Conservation (phyloP, 1,140 invertebrate species). For the Chrysopa pallens region DNA sequence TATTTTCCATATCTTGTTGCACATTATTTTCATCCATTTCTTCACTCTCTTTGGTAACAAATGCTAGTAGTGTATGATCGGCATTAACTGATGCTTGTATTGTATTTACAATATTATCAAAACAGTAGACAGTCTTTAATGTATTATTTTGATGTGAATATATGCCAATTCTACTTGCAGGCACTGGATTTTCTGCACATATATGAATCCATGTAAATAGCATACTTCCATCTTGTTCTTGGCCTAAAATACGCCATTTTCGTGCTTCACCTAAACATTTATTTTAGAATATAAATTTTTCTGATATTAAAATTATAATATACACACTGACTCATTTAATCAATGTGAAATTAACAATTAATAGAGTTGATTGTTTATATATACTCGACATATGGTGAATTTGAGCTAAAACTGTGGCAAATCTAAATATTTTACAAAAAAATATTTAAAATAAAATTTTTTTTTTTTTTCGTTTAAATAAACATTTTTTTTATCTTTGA, state of each 20-base stretch:
- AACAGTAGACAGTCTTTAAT: constrained; percentile 38
- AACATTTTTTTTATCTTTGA: too few relatives aligned
- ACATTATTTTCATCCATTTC: not conserved
- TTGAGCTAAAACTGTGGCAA: too few relatives aligned
- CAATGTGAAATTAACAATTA: too few relatives aligned
- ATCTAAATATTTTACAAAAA: too few relatives aligned
- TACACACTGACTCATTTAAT: too few relatives aligned
- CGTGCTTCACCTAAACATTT: constrained; percentile 28
- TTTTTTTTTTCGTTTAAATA: too few relatives aligned
- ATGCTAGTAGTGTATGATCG: constrained; percentile 41
- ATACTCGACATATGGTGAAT: too few relatives aligned
- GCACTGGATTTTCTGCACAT: constrained; percentile 17
- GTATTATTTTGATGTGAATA: constrained; percentile 33
- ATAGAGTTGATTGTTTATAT: too few relatives aligned
- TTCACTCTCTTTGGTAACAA: constrained; percentile 32
- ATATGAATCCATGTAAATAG: constrained; percentile 49
- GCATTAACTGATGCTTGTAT: constrained; percentile 64
- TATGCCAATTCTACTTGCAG: constrained; percentile 26
- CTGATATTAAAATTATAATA: too few relatives aligned
- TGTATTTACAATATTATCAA: constrained; percentile 40
- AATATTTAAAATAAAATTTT: too few relatives aligned
- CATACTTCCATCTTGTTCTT: constrained; percentile 52
- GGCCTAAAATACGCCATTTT: constrained; percentile 58
- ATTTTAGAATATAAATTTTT: too few relatives aligned
- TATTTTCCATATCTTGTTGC: constrained; percentile 5